Base-by-base conservation (phyloP, 2,888 invertebrate species). In the Ectemnius continuus region DNA sequence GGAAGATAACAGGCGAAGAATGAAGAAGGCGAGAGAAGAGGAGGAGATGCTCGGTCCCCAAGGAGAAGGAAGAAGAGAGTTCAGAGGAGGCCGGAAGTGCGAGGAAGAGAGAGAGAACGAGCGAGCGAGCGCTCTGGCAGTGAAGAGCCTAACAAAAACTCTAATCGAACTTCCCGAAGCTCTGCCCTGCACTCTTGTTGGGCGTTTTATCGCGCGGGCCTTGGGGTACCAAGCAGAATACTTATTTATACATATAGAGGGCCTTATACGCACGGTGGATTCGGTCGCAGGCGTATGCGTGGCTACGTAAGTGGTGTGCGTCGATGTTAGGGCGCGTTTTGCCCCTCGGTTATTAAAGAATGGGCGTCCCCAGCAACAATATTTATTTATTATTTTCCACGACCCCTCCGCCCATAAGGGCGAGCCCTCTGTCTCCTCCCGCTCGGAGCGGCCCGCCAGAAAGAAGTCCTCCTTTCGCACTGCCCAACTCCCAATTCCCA, bases 91-190 rank as follows among this genome's bases (percentile, higher is more conserved):
- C 80, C 73, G 36, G 36, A 36, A 36, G 36, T 36, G 36, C 61
- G 72, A 78, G 66, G 71, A 60, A 72, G 36, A 36, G 36, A 36
- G 36, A 4, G 20, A 20, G 20, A 20, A 2, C 1, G 20, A 23
- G 23, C n/a, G n/a, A 23, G 36, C 36, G 36, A 36, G 11, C 36
- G 36, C 36, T 5, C 36, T 36, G 36, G 36, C 36, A 11, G 36
- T 36, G 36, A 36, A 36, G 36, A 36, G 36, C 36, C 71, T 75
- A 82, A 84, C 86, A 87, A 86, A 87, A 86, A 86, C 87, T 87
- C 85, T 86, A 86, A 87, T 86, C 86, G 84, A 86, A 87, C 85
- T 87, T 87, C 85, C 76, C 83, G 80, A 86, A 85, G 83, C 81
- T 79, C 78, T 70, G 64, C 52, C 68, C 70, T 36, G 68, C 63